Conservation (phyloP, 1,140 invertebrate species). For the Centruroides vittatus region DNA sequence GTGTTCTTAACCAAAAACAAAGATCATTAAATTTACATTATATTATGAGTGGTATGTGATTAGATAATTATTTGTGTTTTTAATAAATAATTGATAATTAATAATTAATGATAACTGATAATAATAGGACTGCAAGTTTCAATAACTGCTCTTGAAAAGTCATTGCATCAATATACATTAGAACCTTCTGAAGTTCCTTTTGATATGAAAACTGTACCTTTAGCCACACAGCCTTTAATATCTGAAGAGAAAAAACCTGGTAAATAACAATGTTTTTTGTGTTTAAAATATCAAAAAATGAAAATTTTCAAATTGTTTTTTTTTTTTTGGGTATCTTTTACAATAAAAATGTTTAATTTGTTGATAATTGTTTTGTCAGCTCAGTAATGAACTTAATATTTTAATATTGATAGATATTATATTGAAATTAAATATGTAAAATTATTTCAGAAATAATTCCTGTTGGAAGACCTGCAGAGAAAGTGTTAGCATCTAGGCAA, state of each 20-base stretch:
- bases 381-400: too few relatives aligned
- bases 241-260: slow-evolving; percentile 28
- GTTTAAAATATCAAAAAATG: too few relatives aligned
- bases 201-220: slow-evolving; percentile 75
- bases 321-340: too few relatives aligned
- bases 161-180: slow-evolving; percentile 67
- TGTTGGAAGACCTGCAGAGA: slow-evolving; percentile 13
- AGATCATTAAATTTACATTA: slow-evolving; percentile 59
- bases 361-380: too few relatives aligned
- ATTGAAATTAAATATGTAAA: too few relatives aligned
- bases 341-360: too few relatives aligned
- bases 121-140: slow-evolving; percentile 48
- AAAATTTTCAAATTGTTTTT: too few relatives aligned
- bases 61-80: neutral
- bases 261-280: neutral
- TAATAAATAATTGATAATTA: neutral
- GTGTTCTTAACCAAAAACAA: slow-evolving; percentile 56
- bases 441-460: slow-evolving; percentile 4
- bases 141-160: slow-evolving; percentile 67
- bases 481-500: slow-evolving; percentile 48
- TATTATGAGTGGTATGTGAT: slow-evolving; percentile 54
- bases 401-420: too few relatives aligned
- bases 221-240: slow-evolving; percentile 42
- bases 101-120: neutral
- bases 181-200: slow-evolving; percentile 58